These are phyloP conservation scores for Sycophila texana DNA, from an alignment of 2,888 invertebrate species.

Conservation along the genomic window DNA sequence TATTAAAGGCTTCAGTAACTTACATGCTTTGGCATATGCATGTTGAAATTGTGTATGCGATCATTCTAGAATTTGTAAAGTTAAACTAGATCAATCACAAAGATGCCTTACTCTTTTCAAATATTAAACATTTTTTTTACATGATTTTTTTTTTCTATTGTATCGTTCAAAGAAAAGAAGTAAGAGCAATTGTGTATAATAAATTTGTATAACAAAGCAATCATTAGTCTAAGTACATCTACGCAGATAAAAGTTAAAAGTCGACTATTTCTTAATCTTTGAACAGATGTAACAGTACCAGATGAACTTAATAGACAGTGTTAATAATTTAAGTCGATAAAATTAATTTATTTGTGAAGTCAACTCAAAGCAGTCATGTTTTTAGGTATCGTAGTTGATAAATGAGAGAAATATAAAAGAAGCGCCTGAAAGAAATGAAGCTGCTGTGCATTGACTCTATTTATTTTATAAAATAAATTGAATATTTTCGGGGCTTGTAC, in stretches of 20 bases:
- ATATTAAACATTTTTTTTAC: slow-evolving; percentile 43
- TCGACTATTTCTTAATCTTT: slow-evolving; percentile 46
- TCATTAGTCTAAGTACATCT: slow-evolving; percentile 51
- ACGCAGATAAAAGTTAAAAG: slow-evolving; percentile 43
- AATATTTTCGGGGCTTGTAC: slow-evolving; percentile 49
- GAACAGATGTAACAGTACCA: slow-evolving; percentile 45
- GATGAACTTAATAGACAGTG: slow-evolving; percentile 47
- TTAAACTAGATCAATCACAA: slow-evolving; percentile 48
- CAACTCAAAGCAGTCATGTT: slow-evolving; percentile 55
- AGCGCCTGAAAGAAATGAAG: slow-evolving; percentile 54
- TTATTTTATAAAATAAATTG: slow-evolving; percentile 53
- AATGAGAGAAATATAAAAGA: slow-evolving; percentile 55
- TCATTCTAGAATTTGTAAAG: slow-evolving; percentile 47
- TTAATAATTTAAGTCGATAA: slow-evolving; percentile 51
- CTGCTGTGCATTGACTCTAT: slow-evolving; percentile 54
- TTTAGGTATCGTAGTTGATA: slow-evolving; percentile 56
- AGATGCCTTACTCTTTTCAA: slow-evolving; percentile 56
- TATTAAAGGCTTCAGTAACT: slow-evolving; percentile 55
- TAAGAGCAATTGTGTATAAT: slow-evolving; percentile 54
- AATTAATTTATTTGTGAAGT: slow-evolving; percentile 56
- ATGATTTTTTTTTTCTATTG: slow-evolving; percentile 34
- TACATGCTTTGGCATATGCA: slow-evolving; percentile 56
- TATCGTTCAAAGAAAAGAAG: slow-evolving; percentile 55
- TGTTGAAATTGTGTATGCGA: slow-evolving; percentile 52
- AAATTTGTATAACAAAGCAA: slow-evolving; percentile 53